Base-by-base conservation (phyloP, 53 echinoderm and acorn worm genomes). In the Luidia sarsii region DNA sequence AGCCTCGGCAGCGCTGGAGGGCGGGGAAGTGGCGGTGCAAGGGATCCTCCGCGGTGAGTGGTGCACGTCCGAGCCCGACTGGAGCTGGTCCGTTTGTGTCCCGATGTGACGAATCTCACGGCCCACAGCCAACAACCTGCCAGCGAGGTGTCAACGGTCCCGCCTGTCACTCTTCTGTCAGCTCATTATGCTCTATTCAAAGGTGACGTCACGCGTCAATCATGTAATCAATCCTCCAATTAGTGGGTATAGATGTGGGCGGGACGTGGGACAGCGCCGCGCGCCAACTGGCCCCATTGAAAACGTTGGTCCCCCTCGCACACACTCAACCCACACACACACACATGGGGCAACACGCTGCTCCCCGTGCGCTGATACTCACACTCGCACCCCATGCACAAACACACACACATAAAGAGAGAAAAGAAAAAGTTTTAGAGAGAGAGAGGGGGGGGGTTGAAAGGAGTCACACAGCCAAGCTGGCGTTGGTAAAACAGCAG, bases 201-300 rank as follows among this genome's bases (percentile, higher is more conserved):
- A 89, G 67, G 55, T 92, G 82, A 83, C 82, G 93, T 92, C 89
- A 87, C 55, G 52, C 80, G 93, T 89, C 93, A 89, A 83, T 92
- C 93, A 89, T 81, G 89, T 62, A 86, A 86, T 86, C 70, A 79
- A 89, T 89, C 87, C 68, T 89, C 89, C 93, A 92, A 92, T 92
- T 92, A 92, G 89, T 86, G 93, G 39, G 67, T 73, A 89, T 60
- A 53, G 79, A 74, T 68, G 77, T 77, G 83, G 89, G 60, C 79
- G 83, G 83, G 89, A 89, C 89, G 89, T 79, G 75, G 34, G 35
- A 60, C 37, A 18, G 39, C 46, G 39, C 70, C 70, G 81, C 81
- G 70, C 74, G 48, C 81, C 71, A 79, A 70, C 59, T 60, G 77
- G 45, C 67, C 67, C 67, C 45, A 67, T 67, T 67, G 55, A 43